Base-by-base conservation (phyloP, 2,797 vertebrate species). In the Takifugu ocellatus region DNA sequence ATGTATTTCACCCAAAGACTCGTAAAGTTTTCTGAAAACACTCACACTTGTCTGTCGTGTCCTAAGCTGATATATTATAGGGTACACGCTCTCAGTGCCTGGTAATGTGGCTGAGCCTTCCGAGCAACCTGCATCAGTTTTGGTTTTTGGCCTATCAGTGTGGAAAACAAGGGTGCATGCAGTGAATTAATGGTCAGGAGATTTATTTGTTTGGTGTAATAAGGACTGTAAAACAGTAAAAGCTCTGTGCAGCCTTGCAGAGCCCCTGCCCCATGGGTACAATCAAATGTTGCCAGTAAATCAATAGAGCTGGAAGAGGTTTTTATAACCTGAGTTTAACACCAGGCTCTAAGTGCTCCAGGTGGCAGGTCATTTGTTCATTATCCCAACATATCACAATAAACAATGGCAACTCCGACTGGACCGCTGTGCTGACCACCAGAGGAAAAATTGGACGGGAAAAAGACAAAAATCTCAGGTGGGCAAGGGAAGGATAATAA, bases 121-220 rank as follows among this genome's bases (percentile, higher is more conserved):
- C 74, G 69, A 60, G 69, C 74, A 52, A 72, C 73, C 77, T 65
- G 71, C 88, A 88, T 87, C 84, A 75, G 78, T 80, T 80, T 59
- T 49, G 71, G 75, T 82, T 88, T 87, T 79, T 83, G 80, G 70
- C 72, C 83, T 74, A 80, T 87, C 88, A 87, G 84, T 87, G 77
- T 72, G 60, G 56, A 77, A 74, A 81, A 81, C 56, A 72, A 74
- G 75, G 83, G 82, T 67, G 82, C 87, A 75, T 70, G 83, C 87
- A 89, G 24, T 84, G 77, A 90, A 93, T 92, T 93, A 85, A 91
- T 91, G 88, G 88, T 76, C 73, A 85, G 82, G 89, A 93, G 88
- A 93, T 93, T 92, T 93, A 92, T 94, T 93, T 93, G 86, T 91
- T 92, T 92, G 88, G 85, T 92, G 84, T 93, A 92, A 92, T 88